A percentile compares a stretch with the other conserved stretches of the same genome.
phyloP scores from a whole-genome alignment of 2,888 invertebrate species.

The Aproaerema taeniolella region DNA sequence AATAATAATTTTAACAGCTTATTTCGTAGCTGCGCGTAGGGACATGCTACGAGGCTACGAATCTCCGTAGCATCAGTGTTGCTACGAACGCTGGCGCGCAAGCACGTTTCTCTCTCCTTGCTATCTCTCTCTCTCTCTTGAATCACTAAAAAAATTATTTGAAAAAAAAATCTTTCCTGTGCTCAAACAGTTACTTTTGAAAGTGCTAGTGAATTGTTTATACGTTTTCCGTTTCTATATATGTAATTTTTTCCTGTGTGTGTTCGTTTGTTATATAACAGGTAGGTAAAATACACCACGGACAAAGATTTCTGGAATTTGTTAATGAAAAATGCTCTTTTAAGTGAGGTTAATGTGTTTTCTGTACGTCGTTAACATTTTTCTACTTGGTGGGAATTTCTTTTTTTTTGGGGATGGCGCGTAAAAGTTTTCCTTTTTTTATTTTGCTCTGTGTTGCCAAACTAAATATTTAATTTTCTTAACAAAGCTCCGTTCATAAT shows the following conservation, averaged over 20 bases:
- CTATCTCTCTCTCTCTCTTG: constrained; percentile 19
- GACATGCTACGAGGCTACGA: constrained; percentile 6
- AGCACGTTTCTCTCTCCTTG: constrained; percentile 26
- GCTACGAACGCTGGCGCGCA: constrained; percentile 9
- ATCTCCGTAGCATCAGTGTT: constrained; percentile 6
- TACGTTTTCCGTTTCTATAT: constrained; percentile 12
- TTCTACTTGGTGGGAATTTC: too few species aligned
- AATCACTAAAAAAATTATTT: constrained; percentile 12
- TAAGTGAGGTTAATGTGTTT: too few species aligned
- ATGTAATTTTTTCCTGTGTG: constrained; percentile 13
- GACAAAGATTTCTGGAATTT: constrained; percentile 12
- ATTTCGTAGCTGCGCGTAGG: constrained; percentile 10
- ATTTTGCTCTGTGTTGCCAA: too few species aligned
- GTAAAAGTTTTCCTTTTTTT: too few species aligned
- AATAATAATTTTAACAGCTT: too few species aligned
- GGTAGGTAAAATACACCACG: constrained; percentile 23
- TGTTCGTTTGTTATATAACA: constrained; percentile 31
- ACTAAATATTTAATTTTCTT: too few species aligned
- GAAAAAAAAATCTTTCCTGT: background rate
- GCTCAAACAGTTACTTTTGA: background rate
- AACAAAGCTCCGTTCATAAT: too few species aligned
- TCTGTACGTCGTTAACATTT: too few species aligned
- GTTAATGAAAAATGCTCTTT: constrained; percentile 1
- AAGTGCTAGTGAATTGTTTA: constrained; percentile 11
- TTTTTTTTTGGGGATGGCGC: too few species aligned